Percentiles rank a stretch among this genome's conserved stretches.
Evolutionary conservation across 2,888 invertebrate genomes (phyloP).

Genomic region (Zele albiditarsus): DNA sequence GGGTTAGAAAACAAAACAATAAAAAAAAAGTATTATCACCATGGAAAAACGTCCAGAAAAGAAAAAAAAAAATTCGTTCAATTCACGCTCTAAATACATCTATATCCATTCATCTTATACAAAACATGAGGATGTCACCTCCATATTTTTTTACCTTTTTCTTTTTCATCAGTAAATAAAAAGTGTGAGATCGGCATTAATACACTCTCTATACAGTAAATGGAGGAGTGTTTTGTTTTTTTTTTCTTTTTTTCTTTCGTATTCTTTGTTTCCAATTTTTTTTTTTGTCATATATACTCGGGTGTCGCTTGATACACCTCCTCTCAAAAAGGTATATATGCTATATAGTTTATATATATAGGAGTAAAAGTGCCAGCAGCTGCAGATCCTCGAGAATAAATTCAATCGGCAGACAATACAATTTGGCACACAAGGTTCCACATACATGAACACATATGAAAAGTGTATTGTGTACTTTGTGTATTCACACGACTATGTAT

Average conservation of each 20-base stretch:
- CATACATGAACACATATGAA: background rate
- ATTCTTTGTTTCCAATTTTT: background rate
- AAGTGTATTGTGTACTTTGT: background rate
- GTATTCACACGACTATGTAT: background rate
- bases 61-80: background rate
- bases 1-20: no score
- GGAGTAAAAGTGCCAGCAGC: conserved; percentile 24
- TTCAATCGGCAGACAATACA: conserved; percentile 24
- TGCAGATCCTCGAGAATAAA: conserved; percentile 28
- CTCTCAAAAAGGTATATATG: background rate
- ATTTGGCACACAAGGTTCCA: background rate
- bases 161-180: background rate
- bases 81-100: background rate
- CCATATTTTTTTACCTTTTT: background rate
- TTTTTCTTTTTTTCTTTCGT: background rate
- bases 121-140: background rate
- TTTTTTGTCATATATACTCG: background rate
- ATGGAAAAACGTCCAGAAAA: no score
- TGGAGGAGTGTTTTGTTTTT: background rate
- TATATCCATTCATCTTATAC: background rate
- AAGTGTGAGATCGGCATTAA: background rate
- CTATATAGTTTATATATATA: no score
- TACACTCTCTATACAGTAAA: background rate
- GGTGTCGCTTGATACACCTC: background rate
- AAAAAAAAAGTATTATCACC: background rate